Evolutionary conservation across 2,797 vertebrate genomes (phyloP).

Genomic region (Rhynchonycteris naso): DNA sequence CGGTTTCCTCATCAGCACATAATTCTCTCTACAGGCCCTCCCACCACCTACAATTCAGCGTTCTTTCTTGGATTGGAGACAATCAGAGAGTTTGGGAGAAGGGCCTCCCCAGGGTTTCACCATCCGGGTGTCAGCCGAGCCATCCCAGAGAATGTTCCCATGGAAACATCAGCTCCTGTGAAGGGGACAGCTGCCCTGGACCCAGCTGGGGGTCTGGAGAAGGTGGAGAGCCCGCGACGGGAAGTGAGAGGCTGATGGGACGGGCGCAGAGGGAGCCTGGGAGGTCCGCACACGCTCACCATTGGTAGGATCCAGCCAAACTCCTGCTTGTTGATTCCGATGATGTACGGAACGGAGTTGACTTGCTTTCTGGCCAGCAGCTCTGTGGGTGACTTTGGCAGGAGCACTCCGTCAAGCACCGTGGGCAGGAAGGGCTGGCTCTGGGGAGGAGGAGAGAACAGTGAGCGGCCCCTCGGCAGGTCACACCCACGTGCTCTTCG

Average conservation of each 20-base stretch:
- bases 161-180: neutral
- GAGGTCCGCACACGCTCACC: neutral
- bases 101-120: neutral
- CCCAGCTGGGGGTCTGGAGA: neutral
- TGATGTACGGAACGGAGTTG: neutral
- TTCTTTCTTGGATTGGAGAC: neutral
- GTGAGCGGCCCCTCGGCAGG: rapidly evolving
- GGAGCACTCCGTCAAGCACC: constrained; percentile 26
- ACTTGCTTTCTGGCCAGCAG: constrained; percentile 58
- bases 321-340: constrained; percentile 55
- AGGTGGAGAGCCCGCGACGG: neutral
- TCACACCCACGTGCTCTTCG: rapidly evolving
- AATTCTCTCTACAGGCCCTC: neutral
- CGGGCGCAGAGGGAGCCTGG: rapidly evolving
- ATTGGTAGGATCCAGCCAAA: constrained; percentile 37
- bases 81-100: neutral
- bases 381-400: neutral
- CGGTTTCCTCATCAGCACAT: neutral
- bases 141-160: neutral
- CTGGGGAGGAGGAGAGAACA: neutral
- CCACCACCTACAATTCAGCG: neutral
- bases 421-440: neutral
- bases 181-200: neutral
- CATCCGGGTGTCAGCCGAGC: neutral
- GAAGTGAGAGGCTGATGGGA: rapidly evolving